These are phyloP conservation scores for Oplegnathus fasciatus DNA, from an alignment of 2,113 vertebrate species.

Conservation along the genomic window DNA sequence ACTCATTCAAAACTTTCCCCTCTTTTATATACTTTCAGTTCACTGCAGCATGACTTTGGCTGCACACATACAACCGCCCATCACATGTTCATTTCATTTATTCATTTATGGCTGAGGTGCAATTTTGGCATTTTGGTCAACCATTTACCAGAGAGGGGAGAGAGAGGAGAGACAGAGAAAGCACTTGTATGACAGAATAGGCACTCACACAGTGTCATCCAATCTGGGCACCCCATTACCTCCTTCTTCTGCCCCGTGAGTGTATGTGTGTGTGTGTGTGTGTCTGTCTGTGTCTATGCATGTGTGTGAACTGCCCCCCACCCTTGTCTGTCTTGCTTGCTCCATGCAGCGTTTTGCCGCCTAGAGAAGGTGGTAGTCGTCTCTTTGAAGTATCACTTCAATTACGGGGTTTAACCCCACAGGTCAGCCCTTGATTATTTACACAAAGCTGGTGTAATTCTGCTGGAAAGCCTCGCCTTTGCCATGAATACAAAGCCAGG, in stretches of 20 bases:
- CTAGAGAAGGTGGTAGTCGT: slow-evolving; percentile 92
- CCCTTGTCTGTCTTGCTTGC: slow-evolving; percentile 81
- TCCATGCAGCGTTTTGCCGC: slow-evolving; percentile 84
- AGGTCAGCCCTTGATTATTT: slow-evolving; percentile 99
- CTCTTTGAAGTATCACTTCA: slow-evolving; percentile 99
- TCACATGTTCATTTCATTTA: slow-evolving; percentile 87
- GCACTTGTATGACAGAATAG: slow-evolving; percentile 90
- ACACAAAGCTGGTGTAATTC: slow-evolving; percentile 97
- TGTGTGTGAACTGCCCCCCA: slow-evolving; percentile 30
- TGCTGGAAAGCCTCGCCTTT: slow-evolving; percentile 91
- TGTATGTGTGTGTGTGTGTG: slow-evolving; percentile 36
- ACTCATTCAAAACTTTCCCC: slow-evolving; percentile 7
- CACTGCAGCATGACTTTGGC: slow-evolving; percentile 56
- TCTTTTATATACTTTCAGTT: slow-evolving; percentile 14
- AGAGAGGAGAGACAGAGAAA: slow-evolving; percentile 80
- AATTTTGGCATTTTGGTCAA: slow-evolving; percentile 87
- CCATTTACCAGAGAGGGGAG: slow-evolving; percentile 83
- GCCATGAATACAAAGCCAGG: slow-evolving; percentile 89
- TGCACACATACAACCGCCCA: slow-evolving; percentile 73
- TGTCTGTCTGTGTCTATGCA: slow-evolving; percentile 42
- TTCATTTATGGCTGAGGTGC: slow-evolving; percentile 89
- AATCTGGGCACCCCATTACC: slow-evolving; percentile 79
- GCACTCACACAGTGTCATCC: slow-evolving; percentile 87
- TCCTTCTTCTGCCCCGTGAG: slow-evolving; percentile 61
- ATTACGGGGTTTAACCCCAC: slow-evolving; percentile 98